These are phyloP conservation scores for Psettodes erumei DNA, from an alignment of 2,113 vertebrate genomes.

Conservation along the genomic window DNA sequence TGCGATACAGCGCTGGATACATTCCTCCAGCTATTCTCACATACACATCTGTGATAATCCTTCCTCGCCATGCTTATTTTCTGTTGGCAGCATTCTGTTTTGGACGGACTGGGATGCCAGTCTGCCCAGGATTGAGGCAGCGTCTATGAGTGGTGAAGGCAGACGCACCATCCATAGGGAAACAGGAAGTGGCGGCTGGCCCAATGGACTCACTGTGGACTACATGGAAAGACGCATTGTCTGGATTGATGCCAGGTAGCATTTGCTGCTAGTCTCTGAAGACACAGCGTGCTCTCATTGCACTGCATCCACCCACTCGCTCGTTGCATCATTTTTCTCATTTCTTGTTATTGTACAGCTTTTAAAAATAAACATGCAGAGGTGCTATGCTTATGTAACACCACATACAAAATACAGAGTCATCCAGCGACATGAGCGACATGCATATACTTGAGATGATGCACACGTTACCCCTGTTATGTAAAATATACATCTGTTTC, in stretches of 20 bases:
- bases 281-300: constrained; percentile 16
- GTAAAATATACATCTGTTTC: neutral
- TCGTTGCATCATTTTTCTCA: constrained; percentile 34
- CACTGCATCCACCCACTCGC: constrained; percentile 23
- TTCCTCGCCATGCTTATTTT: constrained; percentile 3
- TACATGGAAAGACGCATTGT: constrained; percentile 96
- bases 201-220: constrained; percentile 96
- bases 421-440: neutral
- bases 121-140: constrained; percentile 94
- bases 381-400: constrained; percentile 23
- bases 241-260: constrained; percentile 96
- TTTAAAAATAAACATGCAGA: constrained; percentile 27
- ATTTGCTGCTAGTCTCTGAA: constrained; percentile 10
- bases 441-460: neutral
- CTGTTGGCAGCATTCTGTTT: constrained; percentile 88
- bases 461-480: neutral
- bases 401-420: constrained; percentile 1
- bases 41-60: neutral
- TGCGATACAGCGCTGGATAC: neutral
- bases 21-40: neutral
- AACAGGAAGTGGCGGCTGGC: constrained; percentile 95
- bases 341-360: constrained; percentile 1
- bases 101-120: constrained; percentile 99
- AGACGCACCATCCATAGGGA: constrained; percentile 95
- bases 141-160: constrained; percentile 95